Percentiles rank a stretch among this genome's conserved stretches.
Conservation (phyloP, 2,113 vertebrate genomes). For the Mormoops blainvillei region DNA sequence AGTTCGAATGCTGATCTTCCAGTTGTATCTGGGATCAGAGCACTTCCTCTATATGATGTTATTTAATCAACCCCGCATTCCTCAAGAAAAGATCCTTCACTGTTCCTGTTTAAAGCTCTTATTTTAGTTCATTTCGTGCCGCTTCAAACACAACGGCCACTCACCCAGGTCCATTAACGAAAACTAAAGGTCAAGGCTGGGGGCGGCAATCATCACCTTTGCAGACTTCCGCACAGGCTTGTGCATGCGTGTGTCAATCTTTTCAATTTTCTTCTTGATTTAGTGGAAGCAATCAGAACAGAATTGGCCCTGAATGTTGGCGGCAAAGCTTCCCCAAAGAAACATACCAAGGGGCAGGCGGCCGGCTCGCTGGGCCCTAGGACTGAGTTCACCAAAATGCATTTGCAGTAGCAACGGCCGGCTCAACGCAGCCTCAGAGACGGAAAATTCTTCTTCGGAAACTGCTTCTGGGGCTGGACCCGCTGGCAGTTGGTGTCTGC, state of each 20-base stretch:
- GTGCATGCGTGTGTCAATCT: background rate
- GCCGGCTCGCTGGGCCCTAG: background rate
- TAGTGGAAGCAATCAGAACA: background rate
- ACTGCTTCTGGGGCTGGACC: background rate
- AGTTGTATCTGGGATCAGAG: slow-evolving; percentile 28
- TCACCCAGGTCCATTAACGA: slow-evolving; percentile 72
- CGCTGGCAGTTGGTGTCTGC: too few relatives aligned
- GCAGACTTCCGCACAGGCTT: background rate
- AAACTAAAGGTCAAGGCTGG: slow-evolving; percentile 79
- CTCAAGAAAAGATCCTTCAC: slow-evolving; percentile 61
- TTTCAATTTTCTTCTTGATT: slow-evolving; percentile 65
- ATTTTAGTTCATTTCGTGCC: slow-evolving; percentile 74
- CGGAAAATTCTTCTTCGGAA: background rate
- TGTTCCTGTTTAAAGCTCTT: slow-evolving; percentile 73
- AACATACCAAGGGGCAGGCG: background rate
- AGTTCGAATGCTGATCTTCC: slow-evolving; percentile 31
- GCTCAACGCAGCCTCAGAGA: background rate
- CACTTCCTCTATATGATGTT: background rate
- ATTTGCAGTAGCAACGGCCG: background rate
- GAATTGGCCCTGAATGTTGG: background rate
- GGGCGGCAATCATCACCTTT: slow-evolving; percentile 39
- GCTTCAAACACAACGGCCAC: slow-evolving; percentile 65
- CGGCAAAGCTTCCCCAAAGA: background rate
- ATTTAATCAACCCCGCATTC: slow-evolving; percentile 57
- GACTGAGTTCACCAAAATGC: background rate